Conservation (phyloP, 2,113 vertebrate genomes). For the Podarcis raffonei region DNA sequence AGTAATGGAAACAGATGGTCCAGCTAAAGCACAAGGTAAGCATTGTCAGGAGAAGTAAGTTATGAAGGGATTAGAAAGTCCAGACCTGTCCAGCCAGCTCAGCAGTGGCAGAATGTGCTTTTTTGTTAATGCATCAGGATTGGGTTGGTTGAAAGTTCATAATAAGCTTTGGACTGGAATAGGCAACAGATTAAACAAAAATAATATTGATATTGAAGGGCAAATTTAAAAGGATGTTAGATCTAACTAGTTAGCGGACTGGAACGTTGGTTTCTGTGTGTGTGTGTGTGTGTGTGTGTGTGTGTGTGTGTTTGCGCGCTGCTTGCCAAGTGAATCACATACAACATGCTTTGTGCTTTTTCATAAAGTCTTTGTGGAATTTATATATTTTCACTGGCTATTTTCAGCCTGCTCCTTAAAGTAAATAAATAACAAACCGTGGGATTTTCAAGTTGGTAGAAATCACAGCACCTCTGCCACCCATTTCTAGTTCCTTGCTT, state of each 20-base stretch:
- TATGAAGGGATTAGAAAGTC: conserved; percentile 21
- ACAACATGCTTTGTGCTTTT: conserved; percentile 23
- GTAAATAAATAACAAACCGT: conserved; percentile 24
- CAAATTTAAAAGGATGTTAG: conserved; percentile 3
- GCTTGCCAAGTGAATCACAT: conserved; percentile 6
- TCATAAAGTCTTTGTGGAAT: conserved; percentile 27
- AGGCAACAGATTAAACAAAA: conserved; percentile 21
- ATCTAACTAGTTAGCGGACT: neutral
- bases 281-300: neutral
- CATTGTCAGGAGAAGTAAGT: conserved; percentile 17
- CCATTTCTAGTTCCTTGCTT: neutral
- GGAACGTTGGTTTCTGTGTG: neutral
- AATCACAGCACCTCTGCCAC: conserved; percentile 30
- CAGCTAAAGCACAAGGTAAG: conserved; percentile 24
- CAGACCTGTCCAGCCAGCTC: conserved; percentile 11
- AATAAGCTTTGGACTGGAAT: conserved; percentile 7
- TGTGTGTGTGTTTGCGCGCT: neutral
- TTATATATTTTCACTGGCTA: conserved; percentile 37
- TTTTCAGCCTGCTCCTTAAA: conserved; percentile 32
- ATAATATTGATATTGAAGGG: conserved; percentile 17
- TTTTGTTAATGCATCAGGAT: conserved; percentile 20
- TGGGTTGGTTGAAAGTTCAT: conserved; percentile 15
- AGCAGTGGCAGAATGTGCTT: neutral
- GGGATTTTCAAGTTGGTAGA: conserved; percentile 29
- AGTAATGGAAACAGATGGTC: conserved; percentile 8